phyloP scores from a whole-genome alignment of 1,140 invertebrate species.

The Heliconius nattereri region DNA sequence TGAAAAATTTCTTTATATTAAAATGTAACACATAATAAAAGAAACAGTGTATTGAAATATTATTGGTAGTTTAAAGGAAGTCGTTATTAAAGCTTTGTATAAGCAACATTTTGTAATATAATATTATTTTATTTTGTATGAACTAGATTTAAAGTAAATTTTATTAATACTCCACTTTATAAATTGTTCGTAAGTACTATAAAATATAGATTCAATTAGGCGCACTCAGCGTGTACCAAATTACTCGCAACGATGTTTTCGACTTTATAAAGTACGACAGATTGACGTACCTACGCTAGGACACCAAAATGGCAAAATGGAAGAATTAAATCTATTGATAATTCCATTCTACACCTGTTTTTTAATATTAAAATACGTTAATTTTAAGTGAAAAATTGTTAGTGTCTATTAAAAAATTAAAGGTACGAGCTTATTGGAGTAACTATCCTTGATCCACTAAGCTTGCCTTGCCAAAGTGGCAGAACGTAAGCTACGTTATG shows the following conservation, averaged over 20 bases:
- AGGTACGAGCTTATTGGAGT: too few species aligned
- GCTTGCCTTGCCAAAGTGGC: too few species aligned
- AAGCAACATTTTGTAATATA: neutral
- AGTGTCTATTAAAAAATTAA: too few species aligned
- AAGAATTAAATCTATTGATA: neutral
- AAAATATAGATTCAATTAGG: conserved; percentile 24
- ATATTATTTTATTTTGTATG: neutral
- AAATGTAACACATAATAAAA: neutral
- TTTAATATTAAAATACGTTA: too few species aligned
- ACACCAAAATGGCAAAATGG: neutral
- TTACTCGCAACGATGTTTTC: conserved; percentile 3
- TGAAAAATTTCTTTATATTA: neutral
- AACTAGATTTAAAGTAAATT: neutral
- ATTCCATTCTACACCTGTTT: too few species aligned
- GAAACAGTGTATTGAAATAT: neutral
- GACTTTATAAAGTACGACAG: conserved; percentile 24
- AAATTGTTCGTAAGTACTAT: neutral
- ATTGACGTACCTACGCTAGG: neutral
- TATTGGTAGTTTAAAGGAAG: too few species aligned
- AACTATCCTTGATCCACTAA: too few species aligned
- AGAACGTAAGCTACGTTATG: too few species aligned
- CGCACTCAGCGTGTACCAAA: conserved; percentile 21
- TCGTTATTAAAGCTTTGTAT: neutral
- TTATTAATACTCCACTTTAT: neutral
- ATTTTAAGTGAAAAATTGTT: too few species aligned